Evolutionary conservation across 2,113 vertebrate genomes (phyloP).

Genomic region (Anoplopoma fimbria): DNA sequence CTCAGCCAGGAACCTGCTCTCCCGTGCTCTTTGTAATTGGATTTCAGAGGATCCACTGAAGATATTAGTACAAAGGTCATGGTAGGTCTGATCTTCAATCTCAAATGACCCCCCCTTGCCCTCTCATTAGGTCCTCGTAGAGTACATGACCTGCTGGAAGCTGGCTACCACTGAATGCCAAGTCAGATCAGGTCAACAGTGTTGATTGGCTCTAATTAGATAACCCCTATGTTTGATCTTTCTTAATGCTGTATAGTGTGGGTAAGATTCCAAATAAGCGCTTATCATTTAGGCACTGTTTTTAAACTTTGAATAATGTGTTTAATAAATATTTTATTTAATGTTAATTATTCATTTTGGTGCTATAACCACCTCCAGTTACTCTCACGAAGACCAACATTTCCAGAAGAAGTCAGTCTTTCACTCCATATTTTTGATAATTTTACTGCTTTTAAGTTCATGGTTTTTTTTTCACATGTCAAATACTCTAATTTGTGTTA

Average conservation of each 20-base stretch:
- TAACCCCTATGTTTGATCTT: background rate
- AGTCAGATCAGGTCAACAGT: background rate
- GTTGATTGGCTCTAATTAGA: conserved; percentile 9
- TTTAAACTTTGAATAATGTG: background rate
- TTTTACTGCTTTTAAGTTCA: background rate
- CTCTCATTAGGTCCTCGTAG: background rate
- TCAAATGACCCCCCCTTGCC: background rate
- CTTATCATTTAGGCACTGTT: background rate
- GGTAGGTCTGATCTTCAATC: conserved; percentile 33
- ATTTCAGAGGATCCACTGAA: conserved; percentile 66
- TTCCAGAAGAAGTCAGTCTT: background rate
- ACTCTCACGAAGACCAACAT: background rate
- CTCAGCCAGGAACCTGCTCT: conserved; percentile 21
- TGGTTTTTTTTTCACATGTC: background rate
- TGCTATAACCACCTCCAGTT: background rate
- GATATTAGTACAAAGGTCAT: conserved; percentile 66
- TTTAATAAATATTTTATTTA: conserved; percentile 12
- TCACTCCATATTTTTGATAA: background rate
- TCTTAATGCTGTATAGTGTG: background rate
- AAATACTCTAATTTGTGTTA: background rate
- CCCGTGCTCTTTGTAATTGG: conserved; percentile 71
- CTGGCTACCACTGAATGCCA: too few relatives aligned
- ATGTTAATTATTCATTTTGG: conserved; percentile 22
- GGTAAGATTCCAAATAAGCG: background rate
- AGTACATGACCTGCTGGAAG: background rate